Percentiles rank a stretch among this genome's conserved stretches.
Evolutionary conservation across 2,113 vertebrate genomes (phyloP).

Genomic region (Himantopus leucocephalus): DNA sequence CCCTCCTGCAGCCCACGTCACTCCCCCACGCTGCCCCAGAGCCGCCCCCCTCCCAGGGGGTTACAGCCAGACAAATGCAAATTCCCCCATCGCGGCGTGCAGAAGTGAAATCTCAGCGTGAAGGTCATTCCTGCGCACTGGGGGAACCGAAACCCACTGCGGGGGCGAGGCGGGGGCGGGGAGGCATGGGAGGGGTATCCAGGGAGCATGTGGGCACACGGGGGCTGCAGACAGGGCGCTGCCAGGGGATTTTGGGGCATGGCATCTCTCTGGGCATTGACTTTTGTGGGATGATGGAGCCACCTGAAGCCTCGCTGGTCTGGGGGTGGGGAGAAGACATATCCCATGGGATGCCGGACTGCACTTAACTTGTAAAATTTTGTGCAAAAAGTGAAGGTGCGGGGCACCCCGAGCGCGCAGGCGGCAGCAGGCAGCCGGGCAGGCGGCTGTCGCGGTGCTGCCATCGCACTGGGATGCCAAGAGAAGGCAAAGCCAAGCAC

Average conservation of each 20-base stretch:
- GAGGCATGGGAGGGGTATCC: background rate
- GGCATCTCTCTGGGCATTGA: background rate
- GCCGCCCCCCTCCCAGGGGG: accelerated
- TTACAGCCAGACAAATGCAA: background rate
- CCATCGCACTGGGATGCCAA: accelerated
- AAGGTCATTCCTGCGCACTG: background rate
- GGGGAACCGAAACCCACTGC: background rate
- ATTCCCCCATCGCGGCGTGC: accelerated
- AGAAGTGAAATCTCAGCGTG: background rate
- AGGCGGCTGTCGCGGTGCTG: background rate
- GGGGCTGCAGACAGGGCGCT: background rate
- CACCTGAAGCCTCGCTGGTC: background rate
- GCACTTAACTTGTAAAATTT: too few relatives aligned
- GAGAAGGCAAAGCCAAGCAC: background rate
- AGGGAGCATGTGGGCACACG: accelerated
- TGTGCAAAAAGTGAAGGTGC: background rate
- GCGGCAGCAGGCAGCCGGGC: too few relatives aligned
- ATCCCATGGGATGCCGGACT: accelerated
- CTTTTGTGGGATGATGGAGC: background rate
- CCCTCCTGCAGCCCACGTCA: background rate
- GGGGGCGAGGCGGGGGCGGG: accelerated
- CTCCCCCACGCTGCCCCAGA: accelerated
- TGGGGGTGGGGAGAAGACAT: accelerated
- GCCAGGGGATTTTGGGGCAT: background rate
- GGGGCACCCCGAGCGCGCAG: accelerated